Conservation (phyloP, 2,797 vertebrate species). For the Girardinus metallicus region DNA sequence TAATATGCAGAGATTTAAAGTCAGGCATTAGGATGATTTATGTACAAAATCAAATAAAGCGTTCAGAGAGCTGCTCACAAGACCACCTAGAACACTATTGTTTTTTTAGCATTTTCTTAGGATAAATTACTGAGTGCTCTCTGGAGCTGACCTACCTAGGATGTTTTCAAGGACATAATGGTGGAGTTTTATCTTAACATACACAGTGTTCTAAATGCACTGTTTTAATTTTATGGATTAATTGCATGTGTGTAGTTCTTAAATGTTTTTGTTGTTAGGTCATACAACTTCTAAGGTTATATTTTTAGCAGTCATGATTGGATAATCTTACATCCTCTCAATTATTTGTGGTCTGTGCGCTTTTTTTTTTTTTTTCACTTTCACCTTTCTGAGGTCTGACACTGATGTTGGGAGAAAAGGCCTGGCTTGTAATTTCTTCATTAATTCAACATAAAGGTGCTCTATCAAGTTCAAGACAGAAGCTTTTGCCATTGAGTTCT, state of each 20-base stretch:
- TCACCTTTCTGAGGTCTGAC: not conserved
- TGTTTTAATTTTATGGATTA: not conserved
- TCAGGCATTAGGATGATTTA: slow-evolving; percentile 82
- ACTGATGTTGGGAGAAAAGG: not conserved
- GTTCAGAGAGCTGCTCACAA: slow-evolving; percentile 75
- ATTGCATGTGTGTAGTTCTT: not conserved
- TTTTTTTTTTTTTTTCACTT: not conserved
- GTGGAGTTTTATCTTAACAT: slow-evolving; percentile 50
- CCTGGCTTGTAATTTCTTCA: not conserved
- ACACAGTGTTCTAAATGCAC: slow-evolving; percentile 17
- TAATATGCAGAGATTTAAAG: slow-evolving; percentile 80
- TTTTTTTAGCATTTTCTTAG: slow-evolving; percentile 73
- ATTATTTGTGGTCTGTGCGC: not conserved
- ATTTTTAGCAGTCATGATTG: not conserved
- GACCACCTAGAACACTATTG: slow-evolving; percentile 75
- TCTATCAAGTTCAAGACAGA: not conserved
- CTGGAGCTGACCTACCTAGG: slow-evolving; percentile 65
- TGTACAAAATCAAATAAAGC: slow-evolving; percentile 65
- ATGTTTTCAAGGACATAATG: slow-evolving; percentile 78
- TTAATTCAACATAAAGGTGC: not conserved
- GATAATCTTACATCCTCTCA: not conserved
- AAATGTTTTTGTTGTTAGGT: not conserved
- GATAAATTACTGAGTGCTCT: slow-evolving; percentile 76
- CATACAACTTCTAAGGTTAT: not conserved
- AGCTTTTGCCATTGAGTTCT: not conserved